These are phyloP conservation scores for Kobus ellipsiprymnus DNA, from an alignment of 2,113 vertebrate genomes.

Conservation along the genomic window DNA sequence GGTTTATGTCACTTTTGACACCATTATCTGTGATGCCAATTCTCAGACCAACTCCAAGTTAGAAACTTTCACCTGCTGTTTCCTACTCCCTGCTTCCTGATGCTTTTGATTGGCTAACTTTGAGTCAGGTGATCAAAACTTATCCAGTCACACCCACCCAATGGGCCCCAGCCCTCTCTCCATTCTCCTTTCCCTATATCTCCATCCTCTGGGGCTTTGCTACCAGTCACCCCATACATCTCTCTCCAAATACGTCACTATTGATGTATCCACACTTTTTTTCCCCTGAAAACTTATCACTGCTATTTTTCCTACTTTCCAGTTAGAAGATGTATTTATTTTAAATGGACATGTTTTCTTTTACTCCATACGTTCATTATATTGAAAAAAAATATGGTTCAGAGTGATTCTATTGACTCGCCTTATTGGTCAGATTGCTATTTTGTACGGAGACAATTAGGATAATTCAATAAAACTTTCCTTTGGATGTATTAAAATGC, in stretches of 20 bases:
- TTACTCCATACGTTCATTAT: neutral
- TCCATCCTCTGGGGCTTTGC: neutral
- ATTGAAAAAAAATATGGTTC: neutral
- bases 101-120: neutral
- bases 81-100: neutral
- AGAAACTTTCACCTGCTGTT: neutral
- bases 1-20: neutral
- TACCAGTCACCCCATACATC: neutral
- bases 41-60: neutral
- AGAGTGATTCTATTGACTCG: neutral
- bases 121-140: neutral
- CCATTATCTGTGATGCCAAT: neutral
- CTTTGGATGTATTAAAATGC: neutral
- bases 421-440: neutral
- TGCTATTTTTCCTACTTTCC: neutral
- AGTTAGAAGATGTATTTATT: neutral
- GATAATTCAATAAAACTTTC: neutral
- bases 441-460: neutral
- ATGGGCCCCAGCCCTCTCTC: neutral
- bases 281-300: neutral
- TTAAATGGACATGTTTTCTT: neutral
- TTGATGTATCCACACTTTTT: neutral
- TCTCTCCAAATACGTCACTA: neutral
- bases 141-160: neutral
- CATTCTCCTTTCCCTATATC: neutral